Percentiles rank a stretch among this genome's conserved stretches.
Conservation (phyloP, 2,113 vertebrate species). For the Trematomus loennbergii region DNA sequence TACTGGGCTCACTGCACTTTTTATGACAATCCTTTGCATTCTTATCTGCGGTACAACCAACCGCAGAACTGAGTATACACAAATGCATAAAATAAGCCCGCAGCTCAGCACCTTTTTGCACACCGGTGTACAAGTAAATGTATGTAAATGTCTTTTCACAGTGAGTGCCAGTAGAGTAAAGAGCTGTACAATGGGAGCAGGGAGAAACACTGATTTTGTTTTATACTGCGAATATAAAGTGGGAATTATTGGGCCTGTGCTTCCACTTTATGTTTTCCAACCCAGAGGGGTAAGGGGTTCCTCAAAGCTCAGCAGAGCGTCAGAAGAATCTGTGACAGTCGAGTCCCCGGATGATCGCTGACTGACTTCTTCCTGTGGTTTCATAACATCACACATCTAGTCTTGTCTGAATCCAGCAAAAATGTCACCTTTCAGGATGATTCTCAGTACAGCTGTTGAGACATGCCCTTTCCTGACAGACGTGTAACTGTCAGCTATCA, state of each 20-base stretch:
- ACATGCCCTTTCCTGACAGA: constrained; percentile 3
- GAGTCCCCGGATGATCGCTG: constrained; percentile 21
- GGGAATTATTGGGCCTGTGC: background rate
- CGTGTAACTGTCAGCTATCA: constrained; percentile 9
- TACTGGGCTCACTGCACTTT: too few species aligned
- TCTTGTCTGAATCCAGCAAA: background rate
- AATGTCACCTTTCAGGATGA: constrained; percentile 13
- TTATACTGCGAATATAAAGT: constrained; percentile 14
- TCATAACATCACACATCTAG: background rate
- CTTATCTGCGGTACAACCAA: too few species aligned
- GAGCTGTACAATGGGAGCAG: too few species aligned
- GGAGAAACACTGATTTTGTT: background rate
- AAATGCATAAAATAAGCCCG: too few species aligned
- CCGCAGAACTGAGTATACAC: too few species aligned
- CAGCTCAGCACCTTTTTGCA: too few species aligned
- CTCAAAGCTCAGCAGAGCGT: constrained; percentile 24
- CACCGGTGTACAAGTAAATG: too few species aligned
- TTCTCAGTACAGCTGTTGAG: constrained; percentile 12
- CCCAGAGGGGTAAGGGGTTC: background rate
- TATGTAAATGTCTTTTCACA: too few species aligned
- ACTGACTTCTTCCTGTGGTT: constrained; percentile 28
- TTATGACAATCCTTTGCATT: too few species aligned
- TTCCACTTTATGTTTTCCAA: constrained; percentile 3
- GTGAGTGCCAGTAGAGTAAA: too few species aligned
- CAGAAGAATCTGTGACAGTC: background rate